A percentile compares a stretch with the other conserved stretches of the same genome.
Conservation (phyloP, 1,140 invertebrate species). For the Ditylenchus dipsaci region DNA sequence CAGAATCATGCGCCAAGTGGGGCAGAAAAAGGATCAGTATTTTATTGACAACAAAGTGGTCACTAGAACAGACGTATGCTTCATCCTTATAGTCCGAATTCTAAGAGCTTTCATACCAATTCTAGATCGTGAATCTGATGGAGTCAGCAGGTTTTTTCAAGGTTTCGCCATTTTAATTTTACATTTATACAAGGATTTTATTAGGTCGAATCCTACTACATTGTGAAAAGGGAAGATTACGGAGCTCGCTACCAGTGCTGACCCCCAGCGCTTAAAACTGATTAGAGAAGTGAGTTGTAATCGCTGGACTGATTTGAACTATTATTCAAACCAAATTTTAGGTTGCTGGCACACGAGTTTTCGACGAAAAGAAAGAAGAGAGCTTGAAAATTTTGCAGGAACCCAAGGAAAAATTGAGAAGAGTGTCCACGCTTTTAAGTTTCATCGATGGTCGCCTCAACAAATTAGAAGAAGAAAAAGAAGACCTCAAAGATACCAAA, state of each 20-base stretch:
- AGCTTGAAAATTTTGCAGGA: constrained; percentile 88
- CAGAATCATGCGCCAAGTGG: constrained; percentile 86
- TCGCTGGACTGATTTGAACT: not conserved
- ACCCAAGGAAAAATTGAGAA: constrained; percentile 73
- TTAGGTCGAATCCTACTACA: constrained; percentile 97
- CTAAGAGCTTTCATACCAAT: constrained; percentile 59
- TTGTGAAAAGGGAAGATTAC: constrained; percentile 99
- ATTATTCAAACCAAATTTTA: constrained; percentile 61
- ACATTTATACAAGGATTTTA: too few relatives aligned
- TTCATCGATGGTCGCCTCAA: constrained; percentile 93
- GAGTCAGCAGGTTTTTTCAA: constrained; percentile 97
- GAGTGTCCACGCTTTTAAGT: constrained; percentile 88
- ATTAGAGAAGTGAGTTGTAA: constrained; percentile 76
- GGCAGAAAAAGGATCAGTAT: constrained; percentile 98
- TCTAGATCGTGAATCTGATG: constrained; percentile 93
- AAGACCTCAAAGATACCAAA: constrained; percentile 99
- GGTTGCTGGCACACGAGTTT: constrained; percentile 68
- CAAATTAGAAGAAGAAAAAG: constrained; percentile 95
- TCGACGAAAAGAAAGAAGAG: constrained; percentile 94
- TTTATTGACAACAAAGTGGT: constrained; percentile 97
- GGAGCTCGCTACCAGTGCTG: constrained; percentile 98
- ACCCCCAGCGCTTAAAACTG: constrained; percentile 89
- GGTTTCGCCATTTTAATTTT: too few relatives aligned
- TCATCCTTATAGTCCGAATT: constrained; percentile 18
- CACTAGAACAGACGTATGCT: constrained; percentile 64